Evolutionary conservation across 2,888 invertebrate species (phyloP), one percentile per base, ranked within the genome.

Genomic region (Troilus luridus): DNA sequence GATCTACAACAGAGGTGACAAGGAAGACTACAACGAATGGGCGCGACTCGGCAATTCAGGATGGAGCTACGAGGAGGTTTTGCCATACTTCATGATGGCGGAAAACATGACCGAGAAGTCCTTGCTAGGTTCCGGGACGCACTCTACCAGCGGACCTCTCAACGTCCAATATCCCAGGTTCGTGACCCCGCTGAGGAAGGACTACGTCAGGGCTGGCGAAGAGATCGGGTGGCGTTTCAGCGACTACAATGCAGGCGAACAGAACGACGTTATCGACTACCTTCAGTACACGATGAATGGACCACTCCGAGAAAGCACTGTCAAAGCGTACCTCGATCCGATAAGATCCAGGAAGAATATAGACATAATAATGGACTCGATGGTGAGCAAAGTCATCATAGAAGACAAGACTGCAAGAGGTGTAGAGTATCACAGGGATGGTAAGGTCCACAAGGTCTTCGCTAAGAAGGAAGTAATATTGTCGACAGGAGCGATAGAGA

Each of bases 141-240:
- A 98, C 93, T 95, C 95, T 0, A 96, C 96, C 0, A 97, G 97
- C 0, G 97, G 97, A 0, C 97, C 97, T 93, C 94, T 97, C 64
- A 97, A 97, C 0, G 97, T 98, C 0, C 97, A 97, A 94, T 97
- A 97, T 93, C 95, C 97, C 97, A 95, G 96, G 85, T 96, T 97
- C 12, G 96, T 96, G 0, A 67, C 60, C 27, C 85, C 81, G 54
- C 94, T 97, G 59, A 96, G 97, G 0, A 95, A 97, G 24, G 96
- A 97, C 0, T 97, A 97, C 93, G 94, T 97, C 7, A 96, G 97
- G 94, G 97, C 97, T 0, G 97, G 97, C 54, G 95, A 95, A 93
- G 98, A 98, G 94, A 94, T 98, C 92, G 98, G 98, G 60, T 97
- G 95, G 92, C 95, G 95, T 3, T 95, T 95, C 92, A 94, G 95